These are phyloP conservation scores for Ivindomyrus marchei DNA, from an alignment of 2,113 vertebrate species.

Conservation along the genomic window DNA sequence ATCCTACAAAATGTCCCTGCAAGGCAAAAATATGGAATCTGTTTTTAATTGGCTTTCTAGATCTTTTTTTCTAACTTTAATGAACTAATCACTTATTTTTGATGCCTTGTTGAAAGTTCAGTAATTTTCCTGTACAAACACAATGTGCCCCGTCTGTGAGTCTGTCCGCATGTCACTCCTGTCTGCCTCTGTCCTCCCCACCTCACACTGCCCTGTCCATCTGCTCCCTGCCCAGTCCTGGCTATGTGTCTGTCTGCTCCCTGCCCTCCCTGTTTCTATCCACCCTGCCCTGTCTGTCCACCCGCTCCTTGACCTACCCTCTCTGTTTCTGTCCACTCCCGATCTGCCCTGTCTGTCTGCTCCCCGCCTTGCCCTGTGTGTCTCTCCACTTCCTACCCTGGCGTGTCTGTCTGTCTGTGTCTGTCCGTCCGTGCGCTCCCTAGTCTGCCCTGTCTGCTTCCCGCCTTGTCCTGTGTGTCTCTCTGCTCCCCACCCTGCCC, in stretches of 20 bases:
- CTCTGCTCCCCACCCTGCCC: not conserved
- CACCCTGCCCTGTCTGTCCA: too few species aligned
- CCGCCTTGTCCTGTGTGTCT: not conserved
- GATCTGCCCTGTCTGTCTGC: too few species aligned
- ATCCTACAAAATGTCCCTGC: not conserved
- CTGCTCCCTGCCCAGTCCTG: not conserved
- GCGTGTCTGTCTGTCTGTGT: too few species aligned
- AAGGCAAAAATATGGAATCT: not conserved
- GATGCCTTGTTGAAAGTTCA: not conserved
- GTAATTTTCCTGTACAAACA: not conserved
- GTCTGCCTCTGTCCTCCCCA: not conserved
- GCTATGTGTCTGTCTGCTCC: too few species aligned
- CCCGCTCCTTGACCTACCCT: too few species aligned
- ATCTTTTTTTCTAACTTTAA: not conserved
- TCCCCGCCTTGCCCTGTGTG: not conserved
- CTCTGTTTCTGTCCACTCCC: too few species aligned
- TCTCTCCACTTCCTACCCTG: not conserved
- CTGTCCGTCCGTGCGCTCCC: too few species aligned
- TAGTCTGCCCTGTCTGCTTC: too few species aligned
- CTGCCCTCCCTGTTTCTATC: too few species aligned
- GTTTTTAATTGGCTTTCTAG: not conserved
- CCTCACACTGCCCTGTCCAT: not conserved
- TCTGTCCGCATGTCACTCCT: not conserved
- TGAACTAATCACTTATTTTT: not conserved
- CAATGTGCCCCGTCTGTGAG: not conserved